Conservation (phyloP, 2,888 invertebrate genomes). For the Sinotaia quadrata region DNA sequence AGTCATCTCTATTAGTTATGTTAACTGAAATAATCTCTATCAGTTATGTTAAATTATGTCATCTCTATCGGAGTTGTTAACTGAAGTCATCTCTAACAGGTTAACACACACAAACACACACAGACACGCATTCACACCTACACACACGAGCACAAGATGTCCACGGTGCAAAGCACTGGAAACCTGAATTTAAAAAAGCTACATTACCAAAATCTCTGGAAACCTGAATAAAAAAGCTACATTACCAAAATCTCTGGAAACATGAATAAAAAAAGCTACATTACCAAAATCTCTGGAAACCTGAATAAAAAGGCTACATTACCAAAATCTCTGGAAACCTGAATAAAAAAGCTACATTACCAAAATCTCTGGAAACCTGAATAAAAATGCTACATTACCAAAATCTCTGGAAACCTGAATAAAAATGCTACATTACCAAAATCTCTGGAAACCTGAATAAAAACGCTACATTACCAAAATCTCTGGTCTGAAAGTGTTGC, state of each 20-base stretch:
- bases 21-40: too few species aligned
- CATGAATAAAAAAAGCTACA: too few species aligned
- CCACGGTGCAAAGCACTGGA: not conserved
- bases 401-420: not conserved
- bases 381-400: not conserved
- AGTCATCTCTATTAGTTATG: too few species aligned
- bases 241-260: constrained; percentile 44
- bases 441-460: too few species aligned
- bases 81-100: too few species aligned
- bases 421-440: not conserved
- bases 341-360: not conserved
- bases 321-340: not conserved
- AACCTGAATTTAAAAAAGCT: not conserved
- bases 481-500: constrained; percentile 40
- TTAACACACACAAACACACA: not conserved
- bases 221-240: too few species aligned
- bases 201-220: not conserved
- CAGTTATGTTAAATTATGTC: too few species aligned
- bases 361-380: not conserved
- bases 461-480: constrained; percentile 40
- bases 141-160: not conserved
- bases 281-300: constrained; percentile 42
- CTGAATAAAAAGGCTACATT: not conserved
- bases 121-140: not conserved
- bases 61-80: too few species aligned